Base-by-base conservation (phyloP, 2,888 invertebrate genomes). In the Trichopoda pennipes region DNA sequence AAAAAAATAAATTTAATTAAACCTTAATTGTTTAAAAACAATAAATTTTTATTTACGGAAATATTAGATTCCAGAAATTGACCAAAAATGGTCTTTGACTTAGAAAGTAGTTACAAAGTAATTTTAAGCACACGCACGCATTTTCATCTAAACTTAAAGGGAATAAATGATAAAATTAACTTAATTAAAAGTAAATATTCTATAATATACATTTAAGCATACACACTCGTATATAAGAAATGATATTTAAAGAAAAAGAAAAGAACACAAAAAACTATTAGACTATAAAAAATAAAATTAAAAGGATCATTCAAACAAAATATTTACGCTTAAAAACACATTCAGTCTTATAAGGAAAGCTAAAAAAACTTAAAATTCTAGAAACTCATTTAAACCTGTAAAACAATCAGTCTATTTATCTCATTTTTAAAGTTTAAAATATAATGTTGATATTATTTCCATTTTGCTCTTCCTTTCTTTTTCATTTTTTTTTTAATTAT, bases 61-160 rank as follows among this genome's bases (percentile, higher is more conserved):
- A 42, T 19, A 7, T 2, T 73, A 72, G 55, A 56, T 44, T n/a
- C 21, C 23, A 44, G 38, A 61, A 51, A 21, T 35, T 7, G 53
- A 21, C 72, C 72, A 38, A 38, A 70, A 64, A 64, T 70, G 75
- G 75, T 68, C 56, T 51, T 70, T 38, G 38, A 55, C 60, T 72
- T 66, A 64, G 44, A 53, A 53, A 68, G 10, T 38, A 49, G 16
- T 38, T 23, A 60, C 58, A 60, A 64, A 38, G 35, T 55, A 28
- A 28, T 28, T 28, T 38, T 55, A 44, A 44, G n/a, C 44, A 35
- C 51, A 38, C 28, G 69, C 75, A 66, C 74, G 49, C 58, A 38
- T 66, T 66, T 74, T 74, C 55, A 64, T 74, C 28, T 64, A 70
- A 19, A 32, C 0, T 17, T 49, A 49, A 17, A 2, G 9, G 9